Conservation (phyloP, 2,888 invertebrate genomes). For the Exephanes ischioxanthus region DNA sequence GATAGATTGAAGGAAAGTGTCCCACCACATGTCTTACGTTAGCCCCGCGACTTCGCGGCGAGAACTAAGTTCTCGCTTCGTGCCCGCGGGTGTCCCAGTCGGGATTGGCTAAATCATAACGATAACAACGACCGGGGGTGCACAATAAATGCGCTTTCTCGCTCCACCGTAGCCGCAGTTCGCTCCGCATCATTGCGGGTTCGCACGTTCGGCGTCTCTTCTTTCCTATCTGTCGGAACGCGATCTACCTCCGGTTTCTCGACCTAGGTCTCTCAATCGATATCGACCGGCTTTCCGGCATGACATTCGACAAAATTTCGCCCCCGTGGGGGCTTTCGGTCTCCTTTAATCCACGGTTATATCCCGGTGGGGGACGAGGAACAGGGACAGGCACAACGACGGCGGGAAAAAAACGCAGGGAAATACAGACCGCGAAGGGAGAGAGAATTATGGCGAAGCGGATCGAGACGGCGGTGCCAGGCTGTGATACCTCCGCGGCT, state of each 20-base stretch:
- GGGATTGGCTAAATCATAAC: slow-evolving; percentile 46
- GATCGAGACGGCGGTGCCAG: slow-evolving; percentile 85
- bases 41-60: slow-evolving; percentile 49
- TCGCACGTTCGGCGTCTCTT: slow-evolving; percentile 58
- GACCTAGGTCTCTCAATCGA: slow-evolving; percentile 5
- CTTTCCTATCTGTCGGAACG: slow-evolving; percentile 26
- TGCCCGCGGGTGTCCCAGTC: slow-evolving; percentile 23
- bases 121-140: slow-evolving; percentile 31
- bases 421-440: slow-evolving; percentile 55
- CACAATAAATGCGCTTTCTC: slow-evolving; percentile 39
- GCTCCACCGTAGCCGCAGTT: slow-evolving; percentile 48
- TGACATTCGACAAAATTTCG: slow-evolving; percentile 10
- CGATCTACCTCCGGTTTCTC: slow-evolving; percentile 19
- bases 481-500: slow-evolving; percentile 82
- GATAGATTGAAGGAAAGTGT: neutral
- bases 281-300: slow-evolving; percentile 21
- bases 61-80: slow-evolving; percentile 61
- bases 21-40: slow-evolving; percentile 36
- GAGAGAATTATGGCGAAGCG: slow-evolving; percentile 83
- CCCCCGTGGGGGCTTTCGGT: neutral
- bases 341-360: neutral
- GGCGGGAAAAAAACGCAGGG: slow-evolving; percentile 62
- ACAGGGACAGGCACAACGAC: slow-evolving; percentile 62
- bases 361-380: neutral
- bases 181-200: slow-evolving; percentile 52